These are phyloP conservation scores for Takifugu bimaculatus DNA, from an alignment of 2,113 vertebrate genomes.

Conservation along the genomic window DNA sequence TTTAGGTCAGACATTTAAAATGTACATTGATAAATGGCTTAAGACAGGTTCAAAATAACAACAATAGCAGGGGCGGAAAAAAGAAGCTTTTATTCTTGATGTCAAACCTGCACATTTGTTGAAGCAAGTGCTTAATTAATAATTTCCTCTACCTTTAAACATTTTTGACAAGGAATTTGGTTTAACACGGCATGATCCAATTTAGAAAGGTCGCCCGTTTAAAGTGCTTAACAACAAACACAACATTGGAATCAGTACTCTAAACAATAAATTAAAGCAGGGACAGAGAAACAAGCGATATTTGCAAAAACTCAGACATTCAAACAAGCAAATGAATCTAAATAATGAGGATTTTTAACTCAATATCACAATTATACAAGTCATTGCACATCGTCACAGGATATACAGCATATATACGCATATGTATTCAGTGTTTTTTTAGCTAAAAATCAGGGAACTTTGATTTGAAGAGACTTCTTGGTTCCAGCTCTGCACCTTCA, in stretches of 20 bases:
- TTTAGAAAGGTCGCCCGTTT: slow-evolving; percentile 65
- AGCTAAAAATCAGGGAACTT: slow-evolving; percentile 71
- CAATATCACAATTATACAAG: slow-evolving; percentile 82
- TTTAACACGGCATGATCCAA: slow-evolving; percentile 50
- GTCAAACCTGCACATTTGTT: slow-evolving; percentile 29
- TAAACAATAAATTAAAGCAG: slow-evolving; percentile 46
- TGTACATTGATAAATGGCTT: slow-evolving; percentile 33
- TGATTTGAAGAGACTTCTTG: slow-evolving; percentile 54
- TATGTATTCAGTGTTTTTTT: slow-evolving; percentile 37
- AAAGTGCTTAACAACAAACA: slow-evolving; percentile 77
- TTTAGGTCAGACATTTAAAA: slow-evolving; percentile 34
- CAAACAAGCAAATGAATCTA: slow-evolving; percentile 70
- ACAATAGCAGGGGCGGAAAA: slow-evolving; percentile 4
- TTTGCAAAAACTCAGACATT: slow-evolving; percentile 67
- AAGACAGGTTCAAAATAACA: slow-evolving; percentile 1
- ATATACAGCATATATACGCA: slow-evolving; percentile 53
- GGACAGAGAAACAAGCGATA: slow-evolving; percentile 50
- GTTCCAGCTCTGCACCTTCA: slow-evolving; percentile 37
- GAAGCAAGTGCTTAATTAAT: slow-evolving; percentile 49
- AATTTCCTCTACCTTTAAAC: slow-evolving; percentile 41
- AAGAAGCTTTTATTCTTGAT: slow-evolving; percentile 17
- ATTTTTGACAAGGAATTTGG: slow-evolving; percentile 54
- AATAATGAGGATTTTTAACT: slow-evolving; percentile 71
- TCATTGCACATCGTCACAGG: slow-evolving; percentile 94
- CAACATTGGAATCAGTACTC: slow-evolving; percentile 53